Percentiles rank a stretch among this genome's conserved stretches.
phyloP scores from a whole-genome alignment of 2,888 invertebrate genomes.

The Mylabris sibirica region DNA sequence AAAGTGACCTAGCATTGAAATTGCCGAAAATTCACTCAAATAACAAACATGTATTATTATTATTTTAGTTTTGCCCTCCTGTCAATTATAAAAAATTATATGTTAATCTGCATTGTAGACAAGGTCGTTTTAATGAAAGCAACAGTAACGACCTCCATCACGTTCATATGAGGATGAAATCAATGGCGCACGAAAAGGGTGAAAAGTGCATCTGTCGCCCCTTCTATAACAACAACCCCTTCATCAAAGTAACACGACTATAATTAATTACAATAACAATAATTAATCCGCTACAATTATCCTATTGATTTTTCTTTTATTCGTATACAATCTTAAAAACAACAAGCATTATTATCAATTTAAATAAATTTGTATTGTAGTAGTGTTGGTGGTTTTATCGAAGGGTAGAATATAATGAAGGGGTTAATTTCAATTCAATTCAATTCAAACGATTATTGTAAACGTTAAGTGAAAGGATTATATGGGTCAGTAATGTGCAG shows the following conservation, averaged over 20 bases:
- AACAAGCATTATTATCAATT: neutral
- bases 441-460: constrained; percentile 31
- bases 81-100: neutral
- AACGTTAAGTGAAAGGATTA: constrained; percentile 52
- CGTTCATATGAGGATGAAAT: constrained; percentile 32
- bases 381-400: too few species aligned
- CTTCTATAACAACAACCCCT: neutral
- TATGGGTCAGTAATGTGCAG: constrained; percentile 58
- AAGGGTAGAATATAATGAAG: neutral
- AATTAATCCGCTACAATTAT: constrained; percentile 30
- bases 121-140: constrained; percentile 47
- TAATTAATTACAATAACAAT: constrained; percentile 19
- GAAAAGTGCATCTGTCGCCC: constrained; percentile 28
- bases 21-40: neutral
- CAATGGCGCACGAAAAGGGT: constrained; percentile 30
- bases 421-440: constrained; percentile 27
- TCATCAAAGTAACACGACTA: neutral
- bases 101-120: constrained; percentile 29
- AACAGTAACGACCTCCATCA: constrained; percentile 44
- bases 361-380: constrained; percentile 11
- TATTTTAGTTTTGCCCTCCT: neutral
- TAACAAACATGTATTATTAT: too few species aligned
- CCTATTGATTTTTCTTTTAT: constrained; percentile 14
- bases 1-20: neutral
- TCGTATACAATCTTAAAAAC: neutral